Conservation (phyloP, 2,888 invertebrate genomes). For the Drosophila kokeensis region DNA sequence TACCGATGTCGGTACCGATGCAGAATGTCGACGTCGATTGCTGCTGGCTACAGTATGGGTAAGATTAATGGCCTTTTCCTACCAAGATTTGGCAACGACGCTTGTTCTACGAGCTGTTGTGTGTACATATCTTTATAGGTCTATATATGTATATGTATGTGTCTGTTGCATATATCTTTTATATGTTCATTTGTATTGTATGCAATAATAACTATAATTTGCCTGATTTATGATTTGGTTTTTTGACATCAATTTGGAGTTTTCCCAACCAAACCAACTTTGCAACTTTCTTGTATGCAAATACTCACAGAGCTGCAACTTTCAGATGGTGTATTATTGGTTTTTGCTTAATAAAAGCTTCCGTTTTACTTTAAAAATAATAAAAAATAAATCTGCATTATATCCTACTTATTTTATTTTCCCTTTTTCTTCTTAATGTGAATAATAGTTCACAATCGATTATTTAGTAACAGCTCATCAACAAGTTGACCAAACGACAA, state of each 20-base stretch:
- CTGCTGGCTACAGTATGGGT: slow-evolving; percentile 55
- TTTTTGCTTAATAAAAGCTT: neutral
- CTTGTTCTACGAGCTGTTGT: slow-evolving; percentile 73
- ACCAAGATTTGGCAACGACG: slow-evolving; percentile 64
- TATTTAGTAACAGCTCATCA: neutral
- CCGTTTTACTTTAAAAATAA: neutral
- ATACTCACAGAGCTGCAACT: neutral
- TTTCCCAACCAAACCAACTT: slow-evolving; percentile 6
- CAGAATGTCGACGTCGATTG: slow-evolving; percentile 31
- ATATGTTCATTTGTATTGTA: slow-evolving; percentile 55
- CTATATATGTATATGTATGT: neutral
- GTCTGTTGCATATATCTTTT: slow-evolving; percentile 30
- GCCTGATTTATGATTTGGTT: slow-evolving; percentile 76
- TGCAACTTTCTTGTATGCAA: slow-evolving; percentile 27
- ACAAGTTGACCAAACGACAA: neutral
- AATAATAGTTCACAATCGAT: neutral
- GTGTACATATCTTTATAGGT: slow-evolving; percentile 47
- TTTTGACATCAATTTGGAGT: slow-evolving; percentile 77
- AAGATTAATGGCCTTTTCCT: slow-evolving; percentile 77
- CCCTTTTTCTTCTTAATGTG: neutral
- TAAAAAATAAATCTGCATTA: neutral
- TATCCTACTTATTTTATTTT: no score
- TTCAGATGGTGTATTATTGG: neutral
- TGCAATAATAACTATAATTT: slow-evolving; percentile 78
- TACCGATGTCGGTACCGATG: slow-evolving; percentile 23